Conservation (phyloP, 1,140 invertebrate species). For the Drosophila nikananu region DNA sequence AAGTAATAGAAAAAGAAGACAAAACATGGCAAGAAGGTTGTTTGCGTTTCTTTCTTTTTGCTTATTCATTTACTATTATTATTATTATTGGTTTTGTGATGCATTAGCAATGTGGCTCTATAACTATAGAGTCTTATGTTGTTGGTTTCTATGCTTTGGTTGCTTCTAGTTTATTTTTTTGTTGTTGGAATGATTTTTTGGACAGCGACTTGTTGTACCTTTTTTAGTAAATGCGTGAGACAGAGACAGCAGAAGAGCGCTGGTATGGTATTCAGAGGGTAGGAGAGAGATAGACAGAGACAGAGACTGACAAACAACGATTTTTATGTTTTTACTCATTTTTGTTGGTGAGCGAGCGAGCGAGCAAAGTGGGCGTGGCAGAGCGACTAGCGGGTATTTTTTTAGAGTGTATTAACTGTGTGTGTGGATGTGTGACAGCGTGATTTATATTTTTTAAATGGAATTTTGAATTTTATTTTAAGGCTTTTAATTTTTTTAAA, state of each 20-base stretch:
- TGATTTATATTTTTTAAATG: conserved; percentile 33
- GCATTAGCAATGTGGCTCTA: conserved; percentile 73
- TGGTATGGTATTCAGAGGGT: conserved; percentile 43
- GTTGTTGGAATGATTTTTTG: conserved; percentile 50
- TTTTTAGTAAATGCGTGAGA: conserved; percentile 78
- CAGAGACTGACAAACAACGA: conserved; percentile 43
- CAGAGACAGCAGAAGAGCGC: conserved; percentile 35
- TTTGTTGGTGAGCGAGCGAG: conserved; percentile 51
- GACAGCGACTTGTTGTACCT: conserved; percentile 70
- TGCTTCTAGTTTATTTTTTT: conserved; percentile 31
- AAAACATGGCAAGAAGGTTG: conserved; percentile 44
- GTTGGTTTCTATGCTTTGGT: conserved; percentile 19
- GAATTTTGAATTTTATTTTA: conserved; percentile 38
- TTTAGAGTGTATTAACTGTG: conserved; percentile 16
- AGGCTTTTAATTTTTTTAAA: conserved; percentile 1
- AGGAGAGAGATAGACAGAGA: conserved; percentile 31
- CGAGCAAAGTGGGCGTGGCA: conserved; percentile 56
- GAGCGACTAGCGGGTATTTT: conserved; percentile 48
- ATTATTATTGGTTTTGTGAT: conserved; percentile 52
- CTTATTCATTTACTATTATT: conserved; percentile 19
- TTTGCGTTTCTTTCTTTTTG: conserved; percentile 35
- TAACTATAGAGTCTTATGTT: conserved; percentile 42
- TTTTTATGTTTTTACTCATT: conserved; percentile 11
- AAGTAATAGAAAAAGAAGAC: conserved; percentile 65
- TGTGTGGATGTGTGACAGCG: conserved; percentile 54